Percentiles rank a stretch among this genome's conserved stretches.
These are phyloP conservation scores for Campylomormyrus tamandua DNA, from an alignment of 2,113 vertebrate species.

Conservation along the genomic window DNA sequence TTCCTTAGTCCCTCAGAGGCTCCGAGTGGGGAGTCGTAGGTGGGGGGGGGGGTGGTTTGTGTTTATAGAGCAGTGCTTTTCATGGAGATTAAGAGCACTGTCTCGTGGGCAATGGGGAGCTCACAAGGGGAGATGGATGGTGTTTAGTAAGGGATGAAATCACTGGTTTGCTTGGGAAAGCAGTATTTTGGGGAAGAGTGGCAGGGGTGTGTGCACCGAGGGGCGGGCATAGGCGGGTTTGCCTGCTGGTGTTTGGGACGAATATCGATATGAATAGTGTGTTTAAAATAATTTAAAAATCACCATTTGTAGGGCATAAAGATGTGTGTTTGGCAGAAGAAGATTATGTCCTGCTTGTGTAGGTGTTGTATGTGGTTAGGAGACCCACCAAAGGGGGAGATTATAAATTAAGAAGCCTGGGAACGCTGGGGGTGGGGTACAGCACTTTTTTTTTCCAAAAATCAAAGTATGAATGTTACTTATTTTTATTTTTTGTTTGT, in stretches of 20 bases:
- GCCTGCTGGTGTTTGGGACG: background rate
- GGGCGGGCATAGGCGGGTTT: background rate
- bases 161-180: background rate
- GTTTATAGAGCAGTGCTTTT: background rate
- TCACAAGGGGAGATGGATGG: background rate
- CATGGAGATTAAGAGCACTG: background rate
- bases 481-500: background rate
- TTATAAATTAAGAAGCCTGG: background rate
- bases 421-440: background rate
- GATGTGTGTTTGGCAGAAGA: background rate
- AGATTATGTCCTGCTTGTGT: background rate
- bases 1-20: background rate
- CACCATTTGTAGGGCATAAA: background rate
- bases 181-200: background rate
- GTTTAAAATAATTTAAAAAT: background rate
- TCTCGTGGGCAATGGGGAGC: background rate
- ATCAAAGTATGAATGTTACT: background rate
- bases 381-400: background rate
- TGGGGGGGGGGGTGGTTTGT: background rate
- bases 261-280: background rate
- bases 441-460: background rate
- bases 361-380: background rate
- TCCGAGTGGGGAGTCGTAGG: background rate
- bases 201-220: background rate
- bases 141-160: background rate